Evolutionary conservation across 2,113 vertebrate genomes (phyloP), one percentile per base, ranked within the genome.

Genomic region (Typhlomys cinereus): DNA sequence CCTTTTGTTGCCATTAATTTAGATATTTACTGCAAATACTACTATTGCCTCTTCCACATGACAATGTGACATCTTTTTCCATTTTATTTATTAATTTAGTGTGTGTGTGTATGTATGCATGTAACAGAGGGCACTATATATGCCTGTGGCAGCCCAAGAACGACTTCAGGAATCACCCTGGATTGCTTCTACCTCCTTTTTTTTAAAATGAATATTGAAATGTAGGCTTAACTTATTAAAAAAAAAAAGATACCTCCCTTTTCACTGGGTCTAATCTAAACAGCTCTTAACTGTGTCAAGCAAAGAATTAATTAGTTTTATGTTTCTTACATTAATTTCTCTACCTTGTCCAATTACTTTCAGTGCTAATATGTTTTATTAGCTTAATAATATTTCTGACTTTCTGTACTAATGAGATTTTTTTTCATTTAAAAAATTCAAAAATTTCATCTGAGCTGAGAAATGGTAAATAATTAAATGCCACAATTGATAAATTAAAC

Each of bases 141-240:
- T n/a, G n/a, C n/a, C n/a, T n/a, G n/a, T n/a, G n/a, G n/a, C n/a
- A n/a, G n/a, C n/a, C n/a, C n/a, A 46, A 70, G 93, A 76, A 0
- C 21, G 82, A 79, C 61, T 94, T 64, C 89, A 73, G 34, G 96
- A 83, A 59, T 84, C 69, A 92, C 69, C 86, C 93, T 96, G 92
- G 96, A 95, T 92, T 39, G 2, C 94, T 96, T 87, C 80, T 93
- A 66, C 86, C 97, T 94, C 80, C 96, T 98, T 97, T 97, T 96
- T 50, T 91, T 96, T 91, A 95, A 98, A 97, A 96, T 90, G 67
- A 89, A 64, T 96, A 87, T 86, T 97, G 95, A 82, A 96, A 73
- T 86, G 88, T 93, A 94, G 88, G 94, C 83, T 95, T 92, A 54
- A 87, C 97, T 96, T 92, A 95, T 95, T 78, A 94, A 70, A 89